Conservation (phyloP, 2,797 vertebrate species). For the Poecilia gillii region DNA sequence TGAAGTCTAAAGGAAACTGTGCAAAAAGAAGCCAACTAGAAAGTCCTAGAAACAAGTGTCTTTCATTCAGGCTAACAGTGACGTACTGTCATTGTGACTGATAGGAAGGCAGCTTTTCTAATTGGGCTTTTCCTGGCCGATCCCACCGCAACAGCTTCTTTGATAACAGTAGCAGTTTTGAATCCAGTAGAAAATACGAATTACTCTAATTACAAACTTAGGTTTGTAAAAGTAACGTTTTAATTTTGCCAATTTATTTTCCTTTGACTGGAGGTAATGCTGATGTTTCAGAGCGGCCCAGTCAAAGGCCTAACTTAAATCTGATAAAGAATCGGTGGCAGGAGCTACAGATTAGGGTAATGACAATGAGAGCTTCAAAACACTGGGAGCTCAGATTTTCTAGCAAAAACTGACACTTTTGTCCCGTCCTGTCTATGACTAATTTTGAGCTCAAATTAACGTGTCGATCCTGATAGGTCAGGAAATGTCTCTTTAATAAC, state of each 20-base stretch:
- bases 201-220: too few species aligned
- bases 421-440: background rate
- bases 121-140: background rate
- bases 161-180: too few species aligned
- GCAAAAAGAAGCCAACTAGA: conserved; percentile 19
- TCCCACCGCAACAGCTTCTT: background rate
- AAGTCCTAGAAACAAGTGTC: conserved; percentile 27
- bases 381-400: too few species aligned
- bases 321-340: too few species aligned
- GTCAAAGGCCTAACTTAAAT: too few species aligned
- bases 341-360: too few species aligned
- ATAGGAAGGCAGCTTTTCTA: background rate
- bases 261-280: too few species aligned
- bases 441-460: background rate
- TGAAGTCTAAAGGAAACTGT: conserved; percentile 34
- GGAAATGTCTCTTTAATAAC: background rate
- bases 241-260: too few species aligned
- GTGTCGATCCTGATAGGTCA: background rate
- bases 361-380: too few species aligned
- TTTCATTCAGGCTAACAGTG: conserved; percentile 29
- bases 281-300: too few species aligned
- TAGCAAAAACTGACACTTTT: background rate
- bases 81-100: conserved; percentile 24
- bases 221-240: too few species aligned
- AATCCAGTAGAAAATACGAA: too few species aligned